Evolutionary conservation across 2,888 invertebrate genomes (phyloP), one percentile per base, ranked within the genome.

Genomic region (Heliconius charithonia): DNA sequence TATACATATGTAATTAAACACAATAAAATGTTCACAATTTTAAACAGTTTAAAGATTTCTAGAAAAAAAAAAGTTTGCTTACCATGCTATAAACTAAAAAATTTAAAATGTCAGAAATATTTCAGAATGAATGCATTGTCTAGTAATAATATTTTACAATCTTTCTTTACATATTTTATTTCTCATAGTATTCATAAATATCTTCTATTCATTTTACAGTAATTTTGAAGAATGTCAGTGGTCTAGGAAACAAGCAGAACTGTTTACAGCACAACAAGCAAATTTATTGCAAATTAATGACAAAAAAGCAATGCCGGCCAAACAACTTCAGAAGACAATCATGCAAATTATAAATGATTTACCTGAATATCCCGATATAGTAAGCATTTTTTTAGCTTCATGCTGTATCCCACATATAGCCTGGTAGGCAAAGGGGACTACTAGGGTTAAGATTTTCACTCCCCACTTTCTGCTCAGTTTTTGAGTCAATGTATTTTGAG

Each of bases 191-290:
- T 59, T 70, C 22, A 27, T 77, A 72, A 69, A 69, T 65, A 22
- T 59, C 59, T 32, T 27, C 10, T 75, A 22, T 78, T 79, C 41
- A 67, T 73, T 69, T 88, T 89, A 81, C 81, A 95, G 93, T 83
- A 91, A 87, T 84, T 95, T 94, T 81, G 95, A 96, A 83, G 95
- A 96, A 84, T 96, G 96, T 83, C 96, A 96, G 79, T 98, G 98
- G 98, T 98, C 98, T 1, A 96, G 97, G 81, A 97, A 97, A 85
- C 98, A 98, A 92, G 98, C 98, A 0, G 98, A 98, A 90, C 93
- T 98, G 73, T 98, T 98, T 87, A 97, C 98, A 78, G 97, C 98
- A 1, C 97, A 98, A 85, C 98, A 98, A 92, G 97, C 97, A 16
- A 96, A 97, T 83, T 93, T 98, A 76, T 89, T 99, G 76, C 97